Conservation (phyloP, 2,113 vertebrate genomes). For the Manacus vitellinus region DNA sequence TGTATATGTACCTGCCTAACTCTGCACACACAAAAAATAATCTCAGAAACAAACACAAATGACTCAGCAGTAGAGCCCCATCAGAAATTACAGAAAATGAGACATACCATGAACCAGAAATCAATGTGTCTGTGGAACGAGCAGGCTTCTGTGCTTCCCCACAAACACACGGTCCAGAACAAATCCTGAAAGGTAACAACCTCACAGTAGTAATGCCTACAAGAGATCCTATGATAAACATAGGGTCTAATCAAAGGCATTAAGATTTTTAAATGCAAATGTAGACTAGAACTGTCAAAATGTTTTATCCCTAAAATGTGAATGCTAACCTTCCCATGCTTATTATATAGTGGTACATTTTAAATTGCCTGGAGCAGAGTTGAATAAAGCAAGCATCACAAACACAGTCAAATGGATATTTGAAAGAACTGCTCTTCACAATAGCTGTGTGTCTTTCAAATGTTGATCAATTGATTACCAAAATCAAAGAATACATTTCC, state of each 20-base stretch:
- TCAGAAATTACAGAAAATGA: not conserved
- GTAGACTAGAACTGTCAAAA: constrained; percentile 61
- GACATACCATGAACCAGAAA: not conserved
- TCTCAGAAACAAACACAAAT: not conserved
- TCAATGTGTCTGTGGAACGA: not conserved
- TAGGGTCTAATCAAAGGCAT: constrained; percentile 17
- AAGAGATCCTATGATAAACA: constrained; percentile 6
- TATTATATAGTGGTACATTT: constrained; percentile 48
- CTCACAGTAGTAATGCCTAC: not conserved
- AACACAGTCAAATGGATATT: constrained; percentile 41
- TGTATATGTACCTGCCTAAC: not conserved
- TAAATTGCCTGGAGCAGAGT: constrained; percentile 44
- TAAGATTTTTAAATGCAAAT: constrained; percentile 54
- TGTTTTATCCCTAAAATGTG: constrained; percentile 51
- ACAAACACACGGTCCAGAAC: not conserved
- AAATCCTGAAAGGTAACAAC: constrained; percentile 35
- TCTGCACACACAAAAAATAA: not conserved
- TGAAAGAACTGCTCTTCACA: constrained; percentile 20
- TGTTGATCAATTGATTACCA: constrained; percentile 47
- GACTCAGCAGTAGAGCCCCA: not conserved
- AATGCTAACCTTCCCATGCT: constrained; percentile 44
- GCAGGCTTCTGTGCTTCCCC: not conserved
- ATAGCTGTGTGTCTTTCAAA: constrained; percentile 11
- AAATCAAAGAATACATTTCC: constrained; percentile 50
- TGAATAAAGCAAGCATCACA: constrained; percentile 43